Percentiles rank a stretch among this genome's conserved stretches.
phyloP scores from a whole-genome alignment of 1,140 invertebrate genomes.

The Heliconius hermathena region DNA sequence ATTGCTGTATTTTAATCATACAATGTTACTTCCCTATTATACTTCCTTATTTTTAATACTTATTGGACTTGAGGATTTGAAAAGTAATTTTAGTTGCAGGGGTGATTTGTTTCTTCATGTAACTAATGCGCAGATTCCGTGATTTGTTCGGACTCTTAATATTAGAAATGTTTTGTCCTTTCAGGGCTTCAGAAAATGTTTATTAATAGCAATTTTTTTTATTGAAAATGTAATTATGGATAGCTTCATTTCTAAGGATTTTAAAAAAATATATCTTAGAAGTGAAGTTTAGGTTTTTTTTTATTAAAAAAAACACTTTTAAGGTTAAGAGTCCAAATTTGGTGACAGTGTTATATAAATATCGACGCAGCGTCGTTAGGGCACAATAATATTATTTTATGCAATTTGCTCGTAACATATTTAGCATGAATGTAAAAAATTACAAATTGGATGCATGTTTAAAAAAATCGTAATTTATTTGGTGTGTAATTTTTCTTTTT shows the following conservation, averaged over 20 bases:
- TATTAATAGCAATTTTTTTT: background rate
- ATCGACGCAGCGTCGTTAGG: conserved; percentile 20
- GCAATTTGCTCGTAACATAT: conserved; percentile 23
- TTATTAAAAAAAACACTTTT: background rate
- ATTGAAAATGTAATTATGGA: background rate
- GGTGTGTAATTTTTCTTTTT: conserved; percentile 36
- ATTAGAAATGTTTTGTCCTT: background rate
- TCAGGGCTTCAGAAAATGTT: background rate
- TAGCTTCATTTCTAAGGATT: background rate
- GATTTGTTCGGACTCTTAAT: conserved; percentile 5
- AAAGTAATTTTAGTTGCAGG: conserved; percentile 10
- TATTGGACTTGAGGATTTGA: conserved; percentile 7
- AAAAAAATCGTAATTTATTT: conserved; percentile 42
- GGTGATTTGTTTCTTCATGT: background rate
- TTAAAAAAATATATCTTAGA: background rate
- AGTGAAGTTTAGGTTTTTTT: background rate
- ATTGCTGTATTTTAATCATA: background rate
- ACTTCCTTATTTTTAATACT: conserved; percentile 4
- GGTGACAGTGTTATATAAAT: conserved; percentile 15
- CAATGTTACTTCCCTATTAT: background rate
- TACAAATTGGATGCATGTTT: conserved; percentile 39
- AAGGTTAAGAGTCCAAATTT: background rate
- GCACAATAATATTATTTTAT: conserved; percentile 36
- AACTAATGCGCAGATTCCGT: background rate
- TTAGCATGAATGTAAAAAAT: conserved; percentile 26